A percentile compares a stretch with the other conserved stretches of the same genome.
Evolutionary conservation across 2,888 invertebrate species (phyloP).

Genomic region (Hypercompe scribonia): DNA sequence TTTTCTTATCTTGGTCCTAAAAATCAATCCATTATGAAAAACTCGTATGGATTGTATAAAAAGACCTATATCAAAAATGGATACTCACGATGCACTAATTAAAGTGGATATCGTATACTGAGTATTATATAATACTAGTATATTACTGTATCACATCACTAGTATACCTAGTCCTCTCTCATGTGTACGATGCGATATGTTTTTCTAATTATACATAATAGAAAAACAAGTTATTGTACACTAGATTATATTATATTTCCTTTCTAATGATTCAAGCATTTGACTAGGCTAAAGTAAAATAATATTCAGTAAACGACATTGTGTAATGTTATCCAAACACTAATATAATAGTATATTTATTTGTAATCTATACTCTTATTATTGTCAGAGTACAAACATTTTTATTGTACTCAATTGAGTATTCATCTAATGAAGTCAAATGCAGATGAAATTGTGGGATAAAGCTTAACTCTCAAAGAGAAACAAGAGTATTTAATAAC

Average conservation of each 20-base stretch:
- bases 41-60: not conserved
- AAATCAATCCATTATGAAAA: not conserved
- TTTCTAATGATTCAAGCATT: not conserved
- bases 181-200: not conserved
- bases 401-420: too few relatives aligned
- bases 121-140: too few relatives aligned
- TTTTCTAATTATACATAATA: not conserved
- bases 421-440: too few relatives aligned
- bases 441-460: too few relatives aligned
- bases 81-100: not conserved
- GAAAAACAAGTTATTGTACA: slow-evolving; percentile 1
- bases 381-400: too few relatives aligned
- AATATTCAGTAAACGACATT: slow-evolving; percentile 2
- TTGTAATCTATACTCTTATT: too few relatives aligned
- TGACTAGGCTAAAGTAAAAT: too few relatives aligned
- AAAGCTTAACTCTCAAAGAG: too few relatives aligned
- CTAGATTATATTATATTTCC: not conserved
- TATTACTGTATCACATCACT: not conserved
- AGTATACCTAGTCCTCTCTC: not conserved
- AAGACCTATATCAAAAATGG: slow-evolving; percentile 9
- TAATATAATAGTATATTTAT: not conserved
- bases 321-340: slow-evolving; percentile 4
- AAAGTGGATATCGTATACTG: not conserved
- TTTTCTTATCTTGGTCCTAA: not conserved
- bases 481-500: not conserved